These are phyloP conservation scores for Rhinichthys osculus DNA, from an alignment of 2,797 vertebrate species.

Conservation along the genomic window DNA sequence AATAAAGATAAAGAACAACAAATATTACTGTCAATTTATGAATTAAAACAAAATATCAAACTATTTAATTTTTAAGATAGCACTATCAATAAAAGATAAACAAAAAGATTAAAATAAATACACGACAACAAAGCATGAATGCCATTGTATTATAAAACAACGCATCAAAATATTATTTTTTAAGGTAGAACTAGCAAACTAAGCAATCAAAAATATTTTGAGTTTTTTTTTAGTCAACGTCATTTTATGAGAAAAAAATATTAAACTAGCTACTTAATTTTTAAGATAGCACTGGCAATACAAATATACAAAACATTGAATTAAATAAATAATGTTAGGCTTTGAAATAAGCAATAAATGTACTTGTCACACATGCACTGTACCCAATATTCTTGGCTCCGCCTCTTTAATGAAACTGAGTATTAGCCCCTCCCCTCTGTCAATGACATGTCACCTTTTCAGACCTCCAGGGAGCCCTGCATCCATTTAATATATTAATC, in stretches of 20 bases:
- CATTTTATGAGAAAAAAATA: neutral
- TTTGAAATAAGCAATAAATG: neutral
- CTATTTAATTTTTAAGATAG: neutral
- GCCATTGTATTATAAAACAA: neutral
- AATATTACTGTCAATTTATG: neutral
- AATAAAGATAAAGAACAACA: neutral
- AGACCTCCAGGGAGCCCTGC: neutral
- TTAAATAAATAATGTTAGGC: neutral
- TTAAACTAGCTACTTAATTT: neutral
- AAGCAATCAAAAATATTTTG: too few relatives aligned
- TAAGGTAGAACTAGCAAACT: too few relatives aligned
- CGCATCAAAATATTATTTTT: too few relatives aligned
- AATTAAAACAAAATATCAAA: neutral
- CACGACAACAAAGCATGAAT: neutral
- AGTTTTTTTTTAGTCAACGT: too few relatives aligned
- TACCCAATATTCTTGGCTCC: neutral
- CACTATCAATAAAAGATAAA: neutral
- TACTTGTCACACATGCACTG: neutral
- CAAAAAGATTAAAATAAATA: neutral
- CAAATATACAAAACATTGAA: neutral
- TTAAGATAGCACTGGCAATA: neutral
- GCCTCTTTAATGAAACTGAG: neutral
- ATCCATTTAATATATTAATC: conserved; percentile 6
- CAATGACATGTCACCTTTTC: neutral
- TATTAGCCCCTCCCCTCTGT: neutral